Evolutionary conservation across 2,113 vertebrate species (phyloP).

Genomic region (Psittacula cyanocephala): DNA sequence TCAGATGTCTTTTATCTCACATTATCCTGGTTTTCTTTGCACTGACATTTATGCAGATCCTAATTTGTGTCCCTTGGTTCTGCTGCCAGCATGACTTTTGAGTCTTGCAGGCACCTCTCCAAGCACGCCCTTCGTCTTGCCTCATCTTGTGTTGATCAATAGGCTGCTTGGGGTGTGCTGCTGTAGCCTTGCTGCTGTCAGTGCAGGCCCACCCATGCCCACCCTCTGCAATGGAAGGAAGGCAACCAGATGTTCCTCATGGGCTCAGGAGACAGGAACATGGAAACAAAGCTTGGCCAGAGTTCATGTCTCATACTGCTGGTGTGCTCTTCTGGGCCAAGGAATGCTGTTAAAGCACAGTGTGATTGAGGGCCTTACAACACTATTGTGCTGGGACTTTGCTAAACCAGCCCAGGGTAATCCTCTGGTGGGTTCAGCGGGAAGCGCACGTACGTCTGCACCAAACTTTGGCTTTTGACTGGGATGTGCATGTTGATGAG

Average conservation of each 20-base stretch:
- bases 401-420: neutral
- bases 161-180: constrained; percentile 26
- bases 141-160: constrained; percentile 49
- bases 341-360: constrained; percentile 46
- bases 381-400: constrained; percentile 25
- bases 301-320: constrained; percentile 37
- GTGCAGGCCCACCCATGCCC: constrained; percentile 53
- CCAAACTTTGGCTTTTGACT: neutral
- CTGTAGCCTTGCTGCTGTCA: constrained; percentile 22
- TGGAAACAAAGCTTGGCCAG: constrained; percentile 62
- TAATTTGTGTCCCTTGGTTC: neutral
- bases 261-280: constrained; percentile 53
- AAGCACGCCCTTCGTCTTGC: constrained; percentile 49
- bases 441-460: neutral
- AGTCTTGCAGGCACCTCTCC: constrained; percentile 40
- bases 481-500: neutral
- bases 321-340: constrained; percentile 44
- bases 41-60: constrained; percentile 5
- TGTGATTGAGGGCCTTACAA: neutral
- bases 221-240: constrained; percentile 34
- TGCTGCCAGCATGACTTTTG: constrained; percentile 21
- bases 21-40: neutral
- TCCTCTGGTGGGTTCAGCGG: neutral
- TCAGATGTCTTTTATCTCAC: neutral
- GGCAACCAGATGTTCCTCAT: constrained; percentile 62